Percentiles rank a stretch among this genome's conserved stretches.
Conservation (phyloP, 2,113 vertebrate species). For the Podilymbus podiceps region DNA sequence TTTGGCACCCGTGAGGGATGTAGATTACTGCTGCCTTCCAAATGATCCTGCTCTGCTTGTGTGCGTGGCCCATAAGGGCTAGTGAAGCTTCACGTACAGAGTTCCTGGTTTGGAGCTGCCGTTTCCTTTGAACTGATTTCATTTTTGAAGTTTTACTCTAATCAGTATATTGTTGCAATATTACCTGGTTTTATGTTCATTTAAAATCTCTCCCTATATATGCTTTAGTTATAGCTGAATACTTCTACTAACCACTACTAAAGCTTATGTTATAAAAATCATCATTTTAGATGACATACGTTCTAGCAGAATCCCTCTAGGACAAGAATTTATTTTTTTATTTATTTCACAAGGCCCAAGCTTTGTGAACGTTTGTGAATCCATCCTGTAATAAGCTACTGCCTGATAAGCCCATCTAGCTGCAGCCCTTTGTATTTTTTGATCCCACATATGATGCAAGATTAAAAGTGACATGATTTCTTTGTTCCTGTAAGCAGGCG, state of each 20-base stretch:
- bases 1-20: not conserved
- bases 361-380: not conserved
- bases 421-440: not conserved
- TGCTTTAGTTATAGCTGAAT: not conserved
- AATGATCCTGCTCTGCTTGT: not conserved
- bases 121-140: not conserved
- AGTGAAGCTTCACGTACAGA: not conserved
- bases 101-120: not conserved
- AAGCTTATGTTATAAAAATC: not conserved
- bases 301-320: not conserved
- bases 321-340: not conserved
- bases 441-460: not conserved
- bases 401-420: not conserved
- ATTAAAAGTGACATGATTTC: not conserved
- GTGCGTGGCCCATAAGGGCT: not conserved
- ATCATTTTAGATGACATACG: not conserved
- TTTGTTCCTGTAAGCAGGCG: not conserved
- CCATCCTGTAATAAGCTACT: not conserved
- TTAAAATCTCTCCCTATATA: not conserved
- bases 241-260: not conserved
- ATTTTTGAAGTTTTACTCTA: not conserved
- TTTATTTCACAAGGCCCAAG: not conserved
- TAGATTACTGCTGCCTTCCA: not conserved
- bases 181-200: not conserved
- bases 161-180: not conserved